phyloP scores from a whole-genome alignment of 2,113 vertebrate species.

The Corythornis vintsioides region DNA sequence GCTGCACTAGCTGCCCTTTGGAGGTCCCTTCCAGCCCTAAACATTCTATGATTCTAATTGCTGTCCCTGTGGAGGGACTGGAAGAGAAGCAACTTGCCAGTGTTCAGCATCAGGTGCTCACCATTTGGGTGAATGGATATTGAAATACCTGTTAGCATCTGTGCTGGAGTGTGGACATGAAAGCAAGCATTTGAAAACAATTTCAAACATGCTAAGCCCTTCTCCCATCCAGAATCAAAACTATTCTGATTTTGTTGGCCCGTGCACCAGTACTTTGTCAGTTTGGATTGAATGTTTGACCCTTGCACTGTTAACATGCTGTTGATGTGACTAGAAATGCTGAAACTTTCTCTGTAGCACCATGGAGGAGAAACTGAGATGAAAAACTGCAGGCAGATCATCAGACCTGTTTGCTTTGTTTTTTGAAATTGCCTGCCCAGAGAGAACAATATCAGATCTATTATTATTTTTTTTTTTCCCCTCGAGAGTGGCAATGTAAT shows the following conservation, averaged over 20 bases:
- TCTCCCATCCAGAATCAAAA: background rate
- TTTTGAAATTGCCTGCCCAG: background rate
- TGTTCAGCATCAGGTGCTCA: background rate
- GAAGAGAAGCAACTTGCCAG: background rate
- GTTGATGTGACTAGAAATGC: background rate
- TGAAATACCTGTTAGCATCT: background rate
- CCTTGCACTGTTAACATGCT: background rate
- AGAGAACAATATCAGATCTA: background rate
- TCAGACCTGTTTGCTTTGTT: background rate
- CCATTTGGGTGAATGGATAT: background rate
- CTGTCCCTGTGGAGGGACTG: background rate
- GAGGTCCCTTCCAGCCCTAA: too few species aligned
- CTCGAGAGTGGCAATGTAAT: background rate
- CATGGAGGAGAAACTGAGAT: background rate
- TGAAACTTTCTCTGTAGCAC: background rate
- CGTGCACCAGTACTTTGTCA: fast-evolving
- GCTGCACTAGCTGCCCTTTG: too few species aligned
- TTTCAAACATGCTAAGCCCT: background rate
- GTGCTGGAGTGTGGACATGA: background rate
- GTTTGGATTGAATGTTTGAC: background rate
- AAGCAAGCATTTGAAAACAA: background rate
- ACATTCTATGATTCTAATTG: background rate
- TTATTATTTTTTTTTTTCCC: background rate
- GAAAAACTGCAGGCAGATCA: background rate
- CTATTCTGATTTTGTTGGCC: background rate